Evolutionary conservation across 2,797 vertebrate genomes (phyloP).

Genomic region (Pogoniulus pusillus): DNA sequence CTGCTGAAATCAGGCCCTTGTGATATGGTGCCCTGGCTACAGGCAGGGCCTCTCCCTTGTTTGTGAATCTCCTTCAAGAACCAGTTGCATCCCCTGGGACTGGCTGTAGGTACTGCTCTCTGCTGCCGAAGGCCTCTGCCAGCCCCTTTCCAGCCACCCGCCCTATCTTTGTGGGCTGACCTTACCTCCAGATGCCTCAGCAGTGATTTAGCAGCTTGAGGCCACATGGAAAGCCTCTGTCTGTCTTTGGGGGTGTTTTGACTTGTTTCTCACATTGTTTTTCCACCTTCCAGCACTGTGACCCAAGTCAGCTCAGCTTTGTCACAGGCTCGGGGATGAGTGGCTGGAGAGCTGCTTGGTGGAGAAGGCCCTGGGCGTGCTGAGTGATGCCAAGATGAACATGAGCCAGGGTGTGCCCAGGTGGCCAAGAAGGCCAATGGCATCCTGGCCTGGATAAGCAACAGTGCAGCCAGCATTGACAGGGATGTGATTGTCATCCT

Average conservation of each 20-base stretch:
- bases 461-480: too few species aligned
- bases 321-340: too few species aligned
- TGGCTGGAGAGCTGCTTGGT: too few species aligned
- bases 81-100: neutral
- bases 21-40: neutral
- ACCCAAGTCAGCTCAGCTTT: neutral
- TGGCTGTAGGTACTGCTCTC: rapidly evolving
- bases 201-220: neutral
- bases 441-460: too few species aligned
- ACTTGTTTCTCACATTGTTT: neutral
- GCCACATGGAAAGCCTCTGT: neutral
- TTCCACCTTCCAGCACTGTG: neutral
- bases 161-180: neutral
- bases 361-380: too few species aligned
- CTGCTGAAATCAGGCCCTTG: neutral
- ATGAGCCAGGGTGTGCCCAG: too few species aligned
- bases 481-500: too few species aligned
- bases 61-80: neutral
- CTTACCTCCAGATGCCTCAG: neutral
- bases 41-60: neutral
- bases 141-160: neutral
- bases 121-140: neutral
- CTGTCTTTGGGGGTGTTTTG: neutral
- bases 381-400: too few species aligned
- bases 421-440: too few species aligned